A percentile compares a stretch with the other conserved stretches of the same genome.
Evolutionary conservation across 2,113 vertebrate species (phyloP).

Genomic region (Dryoscopus gambensis): DNA sequence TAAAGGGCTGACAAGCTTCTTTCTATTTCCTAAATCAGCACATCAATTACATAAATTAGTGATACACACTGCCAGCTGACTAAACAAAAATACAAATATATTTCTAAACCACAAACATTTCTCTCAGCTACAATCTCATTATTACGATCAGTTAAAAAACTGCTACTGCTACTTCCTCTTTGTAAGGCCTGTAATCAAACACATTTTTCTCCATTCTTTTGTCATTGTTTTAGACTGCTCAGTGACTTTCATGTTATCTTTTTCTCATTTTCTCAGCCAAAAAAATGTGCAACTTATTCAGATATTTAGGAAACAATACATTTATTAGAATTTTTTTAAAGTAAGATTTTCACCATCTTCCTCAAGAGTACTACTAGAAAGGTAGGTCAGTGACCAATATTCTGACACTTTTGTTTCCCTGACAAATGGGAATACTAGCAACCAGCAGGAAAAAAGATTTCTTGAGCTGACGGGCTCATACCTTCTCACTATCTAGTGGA

Average conservation of each 20-base stretch:
- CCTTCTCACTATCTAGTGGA: background rate
- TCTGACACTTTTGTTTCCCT: background rate
- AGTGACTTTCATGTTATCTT: background rate
- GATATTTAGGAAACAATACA: background rate
- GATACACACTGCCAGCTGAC: background rate
- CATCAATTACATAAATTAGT: background rate
- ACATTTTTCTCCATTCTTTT: background rate
- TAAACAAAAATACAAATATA: background rate
- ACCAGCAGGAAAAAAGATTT: background rate
- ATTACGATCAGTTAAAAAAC: background rate
- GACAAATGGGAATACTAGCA: background rate
- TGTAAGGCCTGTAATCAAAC: background rate
- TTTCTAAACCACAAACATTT: background rate
- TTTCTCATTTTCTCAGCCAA: background rate
- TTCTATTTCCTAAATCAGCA: background rate
- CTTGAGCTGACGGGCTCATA: background rate
- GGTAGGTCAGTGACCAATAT: background rate
- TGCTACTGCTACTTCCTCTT: background rate
- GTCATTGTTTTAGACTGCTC: background rate
- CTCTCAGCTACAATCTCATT: background rate
- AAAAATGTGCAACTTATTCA: background rate
- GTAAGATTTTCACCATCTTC: background rate
- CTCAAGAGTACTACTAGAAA: background rate
- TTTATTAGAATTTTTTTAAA: background rate
- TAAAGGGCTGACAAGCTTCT: background rate